phyloP scores from a whole-genome alignment of 2,888 invertebrate genomes.

The Iphiclides podalirius region DNA sequence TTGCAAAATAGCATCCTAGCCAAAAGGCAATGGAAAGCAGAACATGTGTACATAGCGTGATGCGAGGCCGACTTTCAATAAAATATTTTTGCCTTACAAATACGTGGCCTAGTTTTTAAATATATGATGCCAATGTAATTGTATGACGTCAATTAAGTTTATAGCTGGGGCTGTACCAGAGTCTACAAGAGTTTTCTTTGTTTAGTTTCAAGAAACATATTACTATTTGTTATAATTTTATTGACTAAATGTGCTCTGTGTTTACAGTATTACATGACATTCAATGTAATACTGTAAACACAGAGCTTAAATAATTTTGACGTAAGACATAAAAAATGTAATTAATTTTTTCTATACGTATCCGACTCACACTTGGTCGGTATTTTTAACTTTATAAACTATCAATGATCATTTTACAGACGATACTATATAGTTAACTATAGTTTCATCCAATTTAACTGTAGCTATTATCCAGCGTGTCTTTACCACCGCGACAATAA shows the following conservation, averaged over 20 bases:
- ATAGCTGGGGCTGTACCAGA: background rate
- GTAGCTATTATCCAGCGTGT: no score
- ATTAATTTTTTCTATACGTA: no score
- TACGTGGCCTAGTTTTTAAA: slow-evolving; percentile 68
- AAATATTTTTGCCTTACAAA: slow-evolving; percentile 54
- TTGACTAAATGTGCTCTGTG: slow-evolving; percentile 4
- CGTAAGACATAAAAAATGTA: no score
- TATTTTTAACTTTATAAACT: no score
- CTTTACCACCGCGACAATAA: no score
- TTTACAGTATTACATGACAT: no score
- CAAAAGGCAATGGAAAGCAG: slow-evolving; percentile 32
- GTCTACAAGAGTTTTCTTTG: background rate
- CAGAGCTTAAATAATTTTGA: no score
- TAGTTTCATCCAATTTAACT: no score
- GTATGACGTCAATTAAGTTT: slow-evolving; percentile 63
- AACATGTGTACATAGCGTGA: slow-evolving; percentile 40
- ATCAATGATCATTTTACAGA: no score
- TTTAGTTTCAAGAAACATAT: background rate
- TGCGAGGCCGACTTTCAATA: slow-evolving; percentile 50
- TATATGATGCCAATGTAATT: slow-evolving; percentile 40
- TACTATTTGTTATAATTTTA: slow-evolving; percentile 15
- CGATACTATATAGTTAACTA: no score
- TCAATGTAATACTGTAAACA: no score
- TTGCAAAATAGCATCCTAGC: slow-evolving; percentile 23
- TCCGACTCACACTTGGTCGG: no score